phyloP scores from a whole-genome alignment of 2,113 vertebrate species.

The Tor tambroides region DNA sequence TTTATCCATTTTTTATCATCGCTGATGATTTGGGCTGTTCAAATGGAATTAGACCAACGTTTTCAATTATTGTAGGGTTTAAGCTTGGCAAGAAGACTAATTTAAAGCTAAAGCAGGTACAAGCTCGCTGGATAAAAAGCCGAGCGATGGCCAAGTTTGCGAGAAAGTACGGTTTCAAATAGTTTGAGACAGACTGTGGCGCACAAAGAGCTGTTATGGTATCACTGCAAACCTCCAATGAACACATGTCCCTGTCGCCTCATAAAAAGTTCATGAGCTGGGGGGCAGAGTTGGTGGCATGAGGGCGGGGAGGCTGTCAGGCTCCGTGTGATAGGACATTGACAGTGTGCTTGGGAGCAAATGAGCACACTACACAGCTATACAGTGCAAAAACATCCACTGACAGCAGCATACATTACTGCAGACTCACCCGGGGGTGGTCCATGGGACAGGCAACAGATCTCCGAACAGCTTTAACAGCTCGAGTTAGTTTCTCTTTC shows the following conservation, averaged over 20 bases:
- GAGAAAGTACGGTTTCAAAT: background rate
- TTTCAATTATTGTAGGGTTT: conserved; percentile 37
- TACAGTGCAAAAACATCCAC: conserved; percentile 16
- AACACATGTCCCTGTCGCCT: conserved; percentile 15
- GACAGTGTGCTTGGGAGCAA: conserved; percentile 27
- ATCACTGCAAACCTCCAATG: conserved; percentile 12
- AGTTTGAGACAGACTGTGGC: background rate
- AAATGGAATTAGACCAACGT: conserved; percentile 28
- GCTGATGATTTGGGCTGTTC: conserved; percentile 43
- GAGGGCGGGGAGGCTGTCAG: background rate
- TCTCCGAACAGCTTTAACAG: background rate
- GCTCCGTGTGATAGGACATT: conserved; percentile 28
- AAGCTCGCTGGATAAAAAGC: background rate
- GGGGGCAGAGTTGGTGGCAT: background rate
- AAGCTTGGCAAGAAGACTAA: conserved; percentile 40
- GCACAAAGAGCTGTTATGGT: background rate
- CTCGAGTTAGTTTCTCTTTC: conserved; percentile 26
- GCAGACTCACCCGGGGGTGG: conserved; percentile 25
- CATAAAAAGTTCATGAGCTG: conserved; percentile 23
- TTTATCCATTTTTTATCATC: conserved; percentile 53
- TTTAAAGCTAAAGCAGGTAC: conserved; percentile 28
- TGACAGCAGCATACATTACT: conserved; percentile 37
- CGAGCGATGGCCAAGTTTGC: background rate
- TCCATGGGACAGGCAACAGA: conserved; percentile 19
- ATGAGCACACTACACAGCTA: background rate